Conservation (phyloP, 2,888 invertebrate species). For the Hirudinaria manillensis region DNA sequence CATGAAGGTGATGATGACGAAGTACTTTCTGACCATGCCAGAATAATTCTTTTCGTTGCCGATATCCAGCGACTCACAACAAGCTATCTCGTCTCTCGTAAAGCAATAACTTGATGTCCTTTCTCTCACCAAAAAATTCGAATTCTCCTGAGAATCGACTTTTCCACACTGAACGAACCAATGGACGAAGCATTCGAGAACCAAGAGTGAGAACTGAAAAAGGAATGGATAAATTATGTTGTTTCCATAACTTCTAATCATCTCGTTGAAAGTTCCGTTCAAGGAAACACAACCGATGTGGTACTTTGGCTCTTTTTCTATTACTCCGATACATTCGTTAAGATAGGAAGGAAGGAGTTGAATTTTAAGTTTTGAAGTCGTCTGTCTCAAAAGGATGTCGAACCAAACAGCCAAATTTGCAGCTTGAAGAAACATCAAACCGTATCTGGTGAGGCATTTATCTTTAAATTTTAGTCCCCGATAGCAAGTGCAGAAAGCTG, state of each 20-base stretch:
- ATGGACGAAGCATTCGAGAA: slow-evolving; percentile 19
- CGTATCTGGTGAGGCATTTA: slow-evolving; percentile 4
- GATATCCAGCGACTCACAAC: background rate
- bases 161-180: slow-evolving; percentile 24
- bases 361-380: background rate
- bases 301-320: background rate
- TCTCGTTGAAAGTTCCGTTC: slow-evolving; percentile 5
- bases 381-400: slow-evolving; percentile 33
- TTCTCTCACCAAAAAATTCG: background rate
- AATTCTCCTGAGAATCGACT: background rate
- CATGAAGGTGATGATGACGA: slow-evolving; percentile 19
- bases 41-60: background rate
- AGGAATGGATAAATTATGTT: slow-evolving; percentile 16
- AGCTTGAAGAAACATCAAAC: slow-evolving; percentile 25
- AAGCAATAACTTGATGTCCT: background rate
- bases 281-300: slow-evolving; percentile 1
- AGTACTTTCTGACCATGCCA: background rate
- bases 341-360: background rate
- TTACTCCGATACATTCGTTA: background rate
- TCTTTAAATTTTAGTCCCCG: slow-evolving; percentile 6
- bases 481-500: slow-evolving; percentile 22
- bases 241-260: background rate
- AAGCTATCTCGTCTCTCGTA: background rate
- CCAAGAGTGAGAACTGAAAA: slow-evolving; percentile 25
- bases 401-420: slow-evolving; percentile 32